These are phyloP conservation scores for Semotilus atromaculatus DNA, from an alignment of 2,797 vertebrate genomes.

Conservation along the genomic window DNA sequence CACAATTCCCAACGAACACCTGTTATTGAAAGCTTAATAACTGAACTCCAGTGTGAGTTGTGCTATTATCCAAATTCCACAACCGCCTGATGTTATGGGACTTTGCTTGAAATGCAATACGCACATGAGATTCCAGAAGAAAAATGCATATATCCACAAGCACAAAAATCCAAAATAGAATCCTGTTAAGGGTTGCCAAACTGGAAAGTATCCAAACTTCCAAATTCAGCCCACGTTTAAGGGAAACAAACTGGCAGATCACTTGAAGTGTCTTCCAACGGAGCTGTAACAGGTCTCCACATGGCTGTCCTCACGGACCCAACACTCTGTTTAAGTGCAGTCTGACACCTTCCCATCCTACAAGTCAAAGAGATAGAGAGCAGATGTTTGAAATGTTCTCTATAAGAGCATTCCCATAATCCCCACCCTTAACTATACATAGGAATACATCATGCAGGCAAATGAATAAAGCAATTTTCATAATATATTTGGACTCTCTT, in stretches of 20 bases:
- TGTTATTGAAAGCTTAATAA: slow-evolving; percentile 14
- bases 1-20: slow-evolving; percentile 18
- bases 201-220: slow-evolving; percentile 56
- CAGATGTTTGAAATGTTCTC: slow-evolving; percentile 72
- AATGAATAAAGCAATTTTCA: slow-evolving; percentile 17
- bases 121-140: slow-evolving; percentile 29
- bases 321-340: slow-evolving; percentile 63
- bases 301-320: slow-evolving; percentile 64
- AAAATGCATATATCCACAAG: slow-evolving; percentile 47
- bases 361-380: slow-evolving; percentile 61
- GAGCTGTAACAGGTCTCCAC: slow-evolving; percentile 70
- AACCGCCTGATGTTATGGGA: slow-evolving; percentile 14
- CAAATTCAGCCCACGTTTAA: slow-evolving; percentile 67
- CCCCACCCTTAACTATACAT: slow-evolving; percentile 19
- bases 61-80: slow-evolving; percentile 73
- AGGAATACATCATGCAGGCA: slow-evolving; percentile 20
- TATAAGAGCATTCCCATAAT: slow-evolving; percentile 56
- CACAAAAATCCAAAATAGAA: slow-evolving; percentile 33
- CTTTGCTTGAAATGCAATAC: background rate
- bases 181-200: slow-evolving; percentile 56
- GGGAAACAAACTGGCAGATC: slow-evolving; percentile 72
- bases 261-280: slow-evolving; percentile 66
- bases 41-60: slow-evolving; percentile 3
- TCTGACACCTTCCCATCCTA: slow-evolving; percentile 73
- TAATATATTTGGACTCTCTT: background rate